phyloP scores from a whole-genome alignment of 2,797 vertebrate genomes.

The Chelidonichthys spinosus region DNA sequence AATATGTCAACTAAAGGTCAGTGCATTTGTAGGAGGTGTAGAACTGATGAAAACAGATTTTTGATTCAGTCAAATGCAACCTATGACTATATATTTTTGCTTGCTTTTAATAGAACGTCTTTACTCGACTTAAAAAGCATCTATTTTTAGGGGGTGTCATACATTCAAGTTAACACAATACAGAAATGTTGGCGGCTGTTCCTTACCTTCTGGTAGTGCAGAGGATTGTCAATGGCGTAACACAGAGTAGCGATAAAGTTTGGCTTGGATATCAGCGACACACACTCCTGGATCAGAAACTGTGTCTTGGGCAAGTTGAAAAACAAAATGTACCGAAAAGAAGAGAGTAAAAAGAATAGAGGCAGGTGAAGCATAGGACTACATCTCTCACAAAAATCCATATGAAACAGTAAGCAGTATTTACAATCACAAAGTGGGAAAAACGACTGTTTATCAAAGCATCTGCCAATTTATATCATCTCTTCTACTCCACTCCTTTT shows the following conservation, averaged over 20 bases:
- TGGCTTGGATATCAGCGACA: conserved; percentile 98
- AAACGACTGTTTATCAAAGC: background rate
- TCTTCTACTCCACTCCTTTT: background rate
- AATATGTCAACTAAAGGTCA: background rate
- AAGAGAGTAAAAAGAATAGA: conserved; percentile 48
- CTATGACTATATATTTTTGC: background rate
- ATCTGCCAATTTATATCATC: background rate
- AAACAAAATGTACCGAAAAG: conserved; percentile 34
- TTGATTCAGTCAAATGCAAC: background rate
- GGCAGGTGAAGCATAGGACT: conserved; percentile 51
- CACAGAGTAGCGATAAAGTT: conserved; percentile 99
- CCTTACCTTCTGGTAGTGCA: conserved; percentile 99
- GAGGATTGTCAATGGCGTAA: conserved; percentile 99
- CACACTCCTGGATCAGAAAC: conserved; percentile 99
- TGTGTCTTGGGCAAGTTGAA: conserved; percentile 90
- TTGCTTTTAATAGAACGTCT: background rate
- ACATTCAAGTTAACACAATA: background rate
- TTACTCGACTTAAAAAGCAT: background rate
- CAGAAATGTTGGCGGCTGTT: background rate
- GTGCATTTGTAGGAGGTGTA: background rate
- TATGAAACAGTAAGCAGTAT: background rate
- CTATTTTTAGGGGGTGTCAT: background rate
- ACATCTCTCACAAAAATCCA: conserved; percentile 4
- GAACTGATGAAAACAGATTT: background rate
- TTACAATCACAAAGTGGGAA: background rate